Base-by-base conservation (phyloP, 2,888 invertebrate species). In the Drosophila koepferae region DNA sequence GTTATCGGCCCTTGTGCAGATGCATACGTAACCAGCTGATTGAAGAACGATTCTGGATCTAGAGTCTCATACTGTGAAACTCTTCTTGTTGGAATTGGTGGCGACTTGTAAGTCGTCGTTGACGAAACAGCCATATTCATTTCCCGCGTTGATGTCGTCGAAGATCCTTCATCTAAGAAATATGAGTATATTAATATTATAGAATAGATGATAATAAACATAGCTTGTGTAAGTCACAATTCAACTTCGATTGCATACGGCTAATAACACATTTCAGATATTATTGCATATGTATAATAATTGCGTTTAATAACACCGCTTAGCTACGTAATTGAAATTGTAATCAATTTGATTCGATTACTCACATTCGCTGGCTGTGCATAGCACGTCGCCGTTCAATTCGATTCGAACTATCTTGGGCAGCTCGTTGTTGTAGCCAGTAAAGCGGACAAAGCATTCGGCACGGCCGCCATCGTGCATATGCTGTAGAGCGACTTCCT, bases 401-500 rank as follows among this genome's bases (percentile, higher is more conserved):
- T 79, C 65, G 12, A 73, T 28, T 8, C 48, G 62, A 1, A 63
- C 46, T 7, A 86, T 31, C 63, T 90, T 86, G 38, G 86, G 90
- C 58, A 86, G 53, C 44, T 81, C 76, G 5, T 69, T 48, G 14
- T 48, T 36, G 46, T 70, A 71, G 46, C 74, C 54, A 14, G 48
- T 34, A 8, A 85, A 85, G 3, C 54, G n/a, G 6, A 89, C 74
- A 53, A 55, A 86, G 28, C 63, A 49, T 34, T 83, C 63, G 8
- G 60, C 73, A 8, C 61, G 72, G 0, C 73, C 70, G 2, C 90
- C 86, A 9, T 65, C 46, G 8, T 48, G 65, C 71, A 90, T 72
- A 2, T 55, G 41, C 12, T 64, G 69, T 0, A 77, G 31, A 2
- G 77, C 86, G 3, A 40, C 48, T 3, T 62, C 34, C 44, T 72